Base-by-base conservation (phyloP, 2,113 vertebrate species). In the Noctilio leporinus region DNA sequence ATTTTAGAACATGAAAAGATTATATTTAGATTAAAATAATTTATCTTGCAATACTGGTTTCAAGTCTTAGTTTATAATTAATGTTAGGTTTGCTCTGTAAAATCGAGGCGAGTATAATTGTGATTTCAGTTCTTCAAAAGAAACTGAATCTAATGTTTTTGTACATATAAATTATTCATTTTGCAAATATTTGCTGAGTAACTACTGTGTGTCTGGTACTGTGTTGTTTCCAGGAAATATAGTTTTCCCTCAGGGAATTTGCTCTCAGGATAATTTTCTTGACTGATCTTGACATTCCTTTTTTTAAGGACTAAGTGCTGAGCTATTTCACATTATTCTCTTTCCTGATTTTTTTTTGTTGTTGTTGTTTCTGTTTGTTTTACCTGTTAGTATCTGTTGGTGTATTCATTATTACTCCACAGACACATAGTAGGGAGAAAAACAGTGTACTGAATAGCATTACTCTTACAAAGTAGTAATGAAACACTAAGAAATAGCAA, bases 51-150 rank as follows among this genome's bases (percentile, higher is more conserved):
- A 76, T 76, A 19, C 10, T 72, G 16, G 14, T 72, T 94, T 88
- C 8, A 86, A 84, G 55, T 47, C 22, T 4, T 49, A 22, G 57
- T 78, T 47, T 64, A 3, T 86, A 92, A 81, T 76, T 81, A 70
- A 85, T 72, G n/a, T 69, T 95, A 59, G 51, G 70, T 93, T 89
- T 89, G 10, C 83, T 75, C 4, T 92, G 43, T 86, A 45, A 84
- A 22, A 24, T 64, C 75, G 51, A 12, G 43, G 4, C 11, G 7
- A 62, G 78, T 75, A 72, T 77, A 14, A 40, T 45, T 30, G 17
- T 73, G 5, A 69, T 45, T 62, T 82, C 62, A 10, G 65, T 72
- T 30, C 38, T 73, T 40, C 19, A 40, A 84, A 86, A 83, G 33
- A 69, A 91, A 85, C 22, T 67, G 51, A 69, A 78, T 43, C 16